Conservation (phyloP, 1,140 invertebrate species). For the Holotrichia oblita region DNA sequence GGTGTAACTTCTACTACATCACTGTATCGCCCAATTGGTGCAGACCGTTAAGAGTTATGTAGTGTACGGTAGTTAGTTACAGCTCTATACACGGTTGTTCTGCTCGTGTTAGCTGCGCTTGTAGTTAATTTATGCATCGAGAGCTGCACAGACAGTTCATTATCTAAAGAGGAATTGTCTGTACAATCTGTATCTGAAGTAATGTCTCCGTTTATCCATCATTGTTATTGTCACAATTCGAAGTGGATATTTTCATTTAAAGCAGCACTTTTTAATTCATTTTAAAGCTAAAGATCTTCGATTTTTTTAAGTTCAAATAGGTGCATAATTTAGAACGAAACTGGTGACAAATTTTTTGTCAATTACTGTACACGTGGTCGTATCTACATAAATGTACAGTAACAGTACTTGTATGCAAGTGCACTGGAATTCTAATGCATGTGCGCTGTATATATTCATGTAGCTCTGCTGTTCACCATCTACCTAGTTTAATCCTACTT, state of each 20-base stretch:
- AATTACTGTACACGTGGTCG: no score
- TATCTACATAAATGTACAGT: no score
- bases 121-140: constrained; percentile 38
- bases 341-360: no score
- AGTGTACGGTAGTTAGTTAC: neutral
- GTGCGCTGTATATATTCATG: neutral
- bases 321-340: no score
- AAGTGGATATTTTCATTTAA: no score
- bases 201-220: no score
- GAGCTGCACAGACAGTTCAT: constrained; percentile 35
- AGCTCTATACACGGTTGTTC: neutral
- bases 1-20: constrained; percentile 4
- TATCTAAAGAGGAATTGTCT: neutral
- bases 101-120: neutral
- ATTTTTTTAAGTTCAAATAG: no score
- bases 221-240: no score
- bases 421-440: neutral
- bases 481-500: neutral
- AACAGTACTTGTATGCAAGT: neutral
- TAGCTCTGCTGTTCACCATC: neutral
- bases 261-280: no score
- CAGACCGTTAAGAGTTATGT: neutral
- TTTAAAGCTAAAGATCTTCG: no score
- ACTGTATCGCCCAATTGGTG: neutral
- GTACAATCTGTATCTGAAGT: neutral